Evolutionary conservation across 2,113 vertebrate genomes (phyloP).

Genomic region (Nothoprocta perdicaria): DNA sequence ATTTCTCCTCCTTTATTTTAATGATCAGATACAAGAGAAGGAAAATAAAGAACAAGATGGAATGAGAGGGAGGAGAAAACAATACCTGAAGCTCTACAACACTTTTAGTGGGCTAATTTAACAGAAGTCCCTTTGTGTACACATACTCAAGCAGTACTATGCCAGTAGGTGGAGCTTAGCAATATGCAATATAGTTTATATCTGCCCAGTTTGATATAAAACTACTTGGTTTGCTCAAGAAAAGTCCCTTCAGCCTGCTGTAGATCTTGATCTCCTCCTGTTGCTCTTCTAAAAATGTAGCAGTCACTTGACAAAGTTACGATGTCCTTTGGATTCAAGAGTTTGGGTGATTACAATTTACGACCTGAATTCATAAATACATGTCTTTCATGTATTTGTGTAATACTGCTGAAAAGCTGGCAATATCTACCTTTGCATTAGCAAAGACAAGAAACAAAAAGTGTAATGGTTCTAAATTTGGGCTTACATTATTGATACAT

Average conservation of each 20-base stretch:
- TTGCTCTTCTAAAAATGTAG: background rate
- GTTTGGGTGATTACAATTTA: background rate
- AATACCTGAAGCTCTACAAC: background rate
- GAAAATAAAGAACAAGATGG: background rate
- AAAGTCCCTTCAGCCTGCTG: background rate
- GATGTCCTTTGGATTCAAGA: background rate
- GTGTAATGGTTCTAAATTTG: background rate
- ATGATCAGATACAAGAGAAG: background rate
- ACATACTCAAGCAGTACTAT: background rate
- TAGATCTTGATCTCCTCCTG: background rate
- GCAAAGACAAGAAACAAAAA: constrained; percentile 25
- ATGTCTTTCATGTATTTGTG: background rate
- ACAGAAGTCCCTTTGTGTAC: background rate
- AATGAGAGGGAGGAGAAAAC: background rate
- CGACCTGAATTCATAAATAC: background rate
- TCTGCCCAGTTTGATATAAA: background rate
- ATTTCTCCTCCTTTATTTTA: background rate
- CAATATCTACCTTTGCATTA: background rate
- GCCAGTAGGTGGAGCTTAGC: background rate
- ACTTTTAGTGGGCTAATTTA: background rate
- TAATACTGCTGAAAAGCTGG: background rate
- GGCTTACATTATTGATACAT: constrained; percentile 2
- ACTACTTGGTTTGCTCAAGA: background rate
- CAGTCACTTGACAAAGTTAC: background rate
- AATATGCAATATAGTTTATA: background rate